These are phyloP conservation scores for Lamprotornis superbus DNA, from an alignment of 2,113 vertebrate species.

Conservation along the genomic window DNA sequence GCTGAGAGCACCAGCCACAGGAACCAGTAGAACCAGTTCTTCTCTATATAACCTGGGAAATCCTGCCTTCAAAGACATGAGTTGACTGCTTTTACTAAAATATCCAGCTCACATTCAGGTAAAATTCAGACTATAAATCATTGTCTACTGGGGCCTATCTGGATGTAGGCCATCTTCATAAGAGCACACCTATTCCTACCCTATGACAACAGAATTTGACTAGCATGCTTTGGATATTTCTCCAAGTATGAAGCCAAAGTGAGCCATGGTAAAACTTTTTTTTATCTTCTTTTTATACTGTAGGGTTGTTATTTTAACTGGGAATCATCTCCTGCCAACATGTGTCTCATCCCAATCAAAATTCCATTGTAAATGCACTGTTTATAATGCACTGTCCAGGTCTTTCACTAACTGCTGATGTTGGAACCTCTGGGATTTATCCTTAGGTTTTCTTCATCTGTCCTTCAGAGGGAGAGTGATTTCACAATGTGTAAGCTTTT, in stretches of 20 bases:
- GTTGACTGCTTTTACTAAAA: constrained; percentile 31
- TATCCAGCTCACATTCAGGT: neutral
- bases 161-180: neutral
- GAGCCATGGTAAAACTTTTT: neutral
- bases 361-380: neutral
- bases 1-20: neutral
- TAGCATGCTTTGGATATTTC: neutral
- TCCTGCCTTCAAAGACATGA: constrained; percentile 41
- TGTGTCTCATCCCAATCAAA: neutral
- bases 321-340: neutral
- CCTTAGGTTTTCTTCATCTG: neutral
- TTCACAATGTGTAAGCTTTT: neutral
- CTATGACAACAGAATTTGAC: neutral
- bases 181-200: neutral
- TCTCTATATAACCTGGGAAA: constrained; percentile 22
- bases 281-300: neutral
- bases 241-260: neutral
- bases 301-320: neutral
- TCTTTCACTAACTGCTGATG: neutral
- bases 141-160: neutral
- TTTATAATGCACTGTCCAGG: neutral
- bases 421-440: neutral
- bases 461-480: neutral
- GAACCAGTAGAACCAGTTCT: constrained; percentile 56
- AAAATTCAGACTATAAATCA: constrained; percentile 24